Evolutionary conservation across 1,140 invertebrate species (phyloP), one percentile per base, ranked within the genome.

Genomic region (Mya arenaria): DNA sequence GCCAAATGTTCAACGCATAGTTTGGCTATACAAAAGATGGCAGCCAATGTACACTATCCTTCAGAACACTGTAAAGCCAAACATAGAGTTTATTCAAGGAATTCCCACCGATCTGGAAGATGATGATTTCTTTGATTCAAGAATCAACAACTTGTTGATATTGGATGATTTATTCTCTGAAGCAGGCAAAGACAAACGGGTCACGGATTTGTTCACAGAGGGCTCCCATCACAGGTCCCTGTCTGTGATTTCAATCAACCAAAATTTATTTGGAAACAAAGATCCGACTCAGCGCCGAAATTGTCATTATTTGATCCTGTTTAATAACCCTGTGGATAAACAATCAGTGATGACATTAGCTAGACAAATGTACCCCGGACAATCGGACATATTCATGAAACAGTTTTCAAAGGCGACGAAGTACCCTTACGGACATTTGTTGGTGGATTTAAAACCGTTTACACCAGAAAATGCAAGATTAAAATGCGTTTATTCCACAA

Each of bases 241-340:
- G 25, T 60, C 55, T 5, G 56, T 74, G 13, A 74, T 74, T 39
- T n/a, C 36, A 3, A 23, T 62, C 1, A 77, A 77, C 28, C 60
- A 65, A 34, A 77, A 30, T 25, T 17, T 77, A 17, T 77, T 30
- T 4, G 66, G 41, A 19, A 65, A 32, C 34, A 81, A 81, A 30
- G 56, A 79, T 44, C 66, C 73, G 52, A 84, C 52, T 17, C 82
- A 83, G 48, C 34, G 82, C 34, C 32, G 82, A 55, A 83, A 68
- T 32, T 55, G 77, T 44, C 69, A 84, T 17, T 84, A 80, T 63
- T 19, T 84, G 8, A 58, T 73, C 15, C 60, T 80, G 23, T 80
- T 80, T 58, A 84, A 84, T 6, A 84, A 80, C 60, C 68, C 75
- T 8, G 23, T 44, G 4, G 34, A 75, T 25, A 39, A 52, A 60